Base-by-base conservation (phyloP, 92 coral and sea anemone genomes). In the Anthopleura xanthogrammica region DNA sequence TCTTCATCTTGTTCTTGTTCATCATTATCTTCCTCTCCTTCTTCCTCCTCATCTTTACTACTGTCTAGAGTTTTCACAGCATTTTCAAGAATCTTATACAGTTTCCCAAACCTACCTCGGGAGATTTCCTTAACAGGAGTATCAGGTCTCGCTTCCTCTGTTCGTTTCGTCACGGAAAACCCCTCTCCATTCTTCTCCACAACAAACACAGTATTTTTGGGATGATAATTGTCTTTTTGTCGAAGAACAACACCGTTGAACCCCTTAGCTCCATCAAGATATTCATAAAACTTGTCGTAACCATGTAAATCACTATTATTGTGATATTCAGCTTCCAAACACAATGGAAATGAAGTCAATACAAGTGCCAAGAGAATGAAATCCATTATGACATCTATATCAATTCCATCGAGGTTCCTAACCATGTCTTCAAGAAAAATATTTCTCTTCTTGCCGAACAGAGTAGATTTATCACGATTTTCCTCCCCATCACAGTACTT, bases 131-230 rank as follows among this genome's bases (percentile, higher is more conserved):
- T 70, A 2, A 87, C 86, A 23, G 94, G 92, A 22, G 88, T 82
- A 41, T 85, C 85, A 39, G 97, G 97, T 60, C 85, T 88, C 78
- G 84, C 91, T 74, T 86, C 92, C 17, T 86, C 92, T 36, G 83
- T 93, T 86, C 97, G 52, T 75, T 91, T 93, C 43, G 94, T 83
- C 36, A 93, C 94, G 3, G 90, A 65, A 84, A 93, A 91, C 48
- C 97, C 97, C 55, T 77, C 78, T 4, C 94, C 89, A 22, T 91
- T 83, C 82, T 80, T 88, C 77, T 93, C 89, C 19, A 93, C 80
- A 16, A 93, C 42, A 60, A 93, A 79, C 20, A 88, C 77, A 8
- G 46, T 39, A n/a, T 85, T 92, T 43, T 76, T 77, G 3, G 55
- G 60, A 57, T 77, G 82, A 36, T 36, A 64, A 39, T 79, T 77